phyloP scores from a whole-genome alignment of 1,140 invertebrate genomes.

The Philopotamus ludificatus region DNA sequence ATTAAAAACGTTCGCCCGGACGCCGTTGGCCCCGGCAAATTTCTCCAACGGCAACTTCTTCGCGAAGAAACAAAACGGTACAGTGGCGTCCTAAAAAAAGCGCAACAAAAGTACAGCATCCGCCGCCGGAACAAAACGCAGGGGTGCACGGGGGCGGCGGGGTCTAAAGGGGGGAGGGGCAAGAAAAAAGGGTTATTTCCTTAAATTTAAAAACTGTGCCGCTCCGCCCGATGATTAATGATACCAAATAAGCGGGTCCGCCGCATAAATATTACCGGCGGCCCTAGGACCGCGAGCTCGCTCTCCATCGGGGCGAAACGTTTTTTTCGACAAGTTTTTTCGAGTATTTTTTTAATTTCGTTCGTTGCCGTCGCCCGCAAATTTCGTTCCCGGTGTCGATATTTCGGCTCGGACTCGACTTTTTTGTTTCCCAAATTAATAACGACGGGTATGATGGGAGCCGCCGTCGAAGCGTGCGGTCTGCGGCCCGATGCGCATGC shows the following conservation, averaged over 20 bases:
- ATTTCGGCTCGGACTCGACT: not conserved
- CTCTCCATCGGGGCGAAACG: not conserved
- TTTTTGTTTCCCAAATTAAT: conserved; percentile 29
- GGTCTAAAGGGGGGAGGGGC: conserved; percentile 1
- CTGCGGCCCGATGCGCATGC: not conserved
- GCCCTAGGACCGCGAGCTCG: not conserved
- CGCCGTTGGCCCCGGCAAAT: not conserved
- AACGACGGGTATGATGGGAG: conserved; percentile 10
- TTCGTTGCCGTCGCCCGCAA: conserved; percentile 7
- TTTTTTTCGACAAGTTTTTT: too few species aligned
- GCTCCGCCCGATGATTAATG: conserved; percentile 35
- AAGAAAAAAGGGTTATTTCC: conserved; percentile 38
- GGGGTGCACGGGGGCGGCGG: not conserved
- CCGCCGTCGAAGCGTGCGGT: not conserved
- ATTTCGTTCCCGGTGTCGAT: conserved; percentile 34
- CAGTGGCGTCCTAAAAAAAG: not conserved
- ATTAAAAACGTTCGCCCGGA: not conserved
- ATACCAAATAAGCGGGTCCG: conserved; percentile 36
- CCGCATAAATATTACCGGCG: conserved; percentile 11
- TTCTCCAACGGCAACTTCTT: not conserved
- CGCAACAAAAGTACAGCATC: not conserved
- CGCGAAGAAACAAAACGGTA: not conserved
- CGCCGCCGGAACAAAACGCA: not conserved
- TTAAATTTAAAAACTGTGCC: conserved; percentile 38
- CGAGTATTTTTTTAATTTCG: too few species aligned